phyloP scores from a whole-genome alignment of 2,797 vertebrate genomes.

The Cichlasoma orientale region DNA sequence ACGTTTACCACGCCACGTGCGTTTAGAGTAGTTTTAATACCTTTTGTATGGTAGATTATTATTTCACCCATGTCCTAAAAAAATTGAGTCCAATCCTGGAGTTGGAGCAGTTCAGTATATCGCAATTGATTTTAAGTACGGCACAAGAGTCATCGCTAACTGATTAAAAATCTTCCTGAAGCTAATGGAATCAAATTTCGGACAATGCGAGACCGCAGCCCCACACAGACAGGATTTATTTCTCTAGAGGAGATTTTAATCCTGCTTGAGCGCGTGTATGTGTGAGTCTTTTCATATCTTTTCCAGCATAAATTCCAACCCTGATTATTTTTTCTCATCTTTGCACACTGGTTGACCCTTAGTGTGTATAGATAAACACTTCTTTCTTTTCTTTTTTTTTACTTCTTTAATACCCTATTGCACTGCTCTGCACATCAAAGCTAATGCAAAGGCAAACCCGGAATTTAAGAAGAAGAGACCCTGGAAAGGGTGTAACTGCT shows the following conservation, averaged over 20 bases:
- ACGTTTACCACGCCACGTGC: slow-evolving; percentile 18
- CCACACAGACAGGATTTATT: slow-evolving; percentile 42
- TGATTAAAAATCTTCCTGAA: slow-evolving; percentile 20
- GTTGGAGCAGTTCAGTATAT: slow-evolving; percentile 27
- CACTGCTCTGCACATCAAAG: not conserved
- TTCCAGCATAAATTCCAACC: slow-evolving; percentile 12
- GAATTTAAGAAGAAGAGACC: not conserved
- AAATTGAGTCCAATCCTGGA: slow-evolving; percentile 63
- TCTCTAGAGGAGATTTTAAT: slow-evolving; percentile 25
- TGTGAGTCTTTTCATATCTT: slow-evolving; percentile 14
- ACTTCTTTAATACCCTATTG: not conserved
- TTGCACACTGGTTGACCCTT: slow-evolving; percentile 1
- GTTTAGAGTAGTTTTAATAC: slow-evolving; percentile 36
- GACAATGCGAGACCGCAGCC: slow-evolving; percentile 10
- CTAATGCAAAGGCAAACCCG: not conserved
- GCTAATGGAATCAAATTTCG: slow-evolving; percentile 18
- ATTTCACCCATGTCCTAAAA: slow-evolving; percentile 35
- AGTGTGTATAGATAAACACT: not conserved
- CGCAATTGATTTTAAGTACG: slow-evolving; percentile 1
- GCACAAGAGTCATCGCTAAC: slow-evolving; percentile 13
- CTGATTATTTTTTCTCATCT: slow-evolving; percentile 17
- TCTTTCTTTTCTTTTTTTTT: not conserved
- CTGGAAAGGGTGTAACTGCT: not conserved
- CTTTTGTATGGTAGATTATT: slow-evolving; percentile 47
- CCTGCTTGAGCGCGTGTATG: not conserved